Evolutionary conservation across 2,888 invertebrate genomes (phyloP).

Genomic region (Euzetes globulus): DNA sequence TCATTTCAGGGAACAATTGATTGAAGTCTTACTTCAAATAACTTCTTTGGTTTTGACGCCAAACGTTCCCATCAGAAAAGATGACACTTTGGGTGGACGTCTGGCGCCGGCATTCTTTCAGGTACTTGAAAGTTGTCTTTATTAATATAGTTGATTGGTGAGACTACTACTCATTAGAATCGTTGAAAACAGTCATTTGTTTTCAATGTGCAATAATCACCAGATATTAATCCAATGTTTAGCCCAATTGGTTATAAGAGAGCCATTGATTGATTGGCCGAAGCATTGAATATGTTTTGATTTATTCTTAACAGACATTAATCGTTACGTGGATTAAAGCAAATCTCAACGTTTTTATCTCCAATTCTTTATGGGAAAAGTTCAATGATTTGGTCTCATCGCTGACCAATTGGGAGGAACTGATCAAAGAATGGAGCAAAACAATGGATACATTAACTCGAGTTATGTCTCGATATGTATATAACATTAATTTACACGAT

Average conservation of each 20-base stretch:
- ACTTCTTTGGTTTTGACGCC: slow-evolving; percentile 75
- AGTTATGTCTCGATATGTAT: slow-evolving; percentile 78
- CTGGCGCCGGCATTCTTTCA: slow-evolving; percentile 51
- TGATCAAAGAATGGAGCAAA: slow-evolving; percentile 95
- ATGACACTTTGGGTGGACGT: slow-evolving; percentile 53
- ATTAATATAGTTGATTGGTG: not conserved
- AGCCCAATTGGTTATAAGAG: slow-evolving; percentile 11
- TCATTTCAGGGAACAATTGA: slow-evolving; percentile 67
- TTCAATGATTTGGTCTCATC: slow-evolving; percentile 78
- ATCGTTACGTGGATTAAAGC: slow-evolving; percentile 98
- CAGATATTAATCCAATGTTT: slow-evolving; percentile 17
- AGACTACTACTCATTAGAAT: not conserved
- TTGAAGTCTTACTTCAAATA: slow-evolving; percentile 78
- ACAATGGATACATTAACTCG: slow-evolving; percentile 94
- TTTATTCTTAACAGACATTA: slow-evolving; percentile 69
- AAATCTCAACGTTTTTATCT: slow-evolving; percentile 84
- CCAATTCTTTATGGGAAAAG: slow-evolving; percentile 83
- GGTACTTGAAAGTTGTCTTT: slow-evolving; percentile 42
- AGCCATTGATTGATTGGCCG: slow-evolving; percentile 10
- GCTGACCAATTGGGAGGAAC: slow-evolving; percentile 85
- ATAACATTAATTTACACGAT: slow-evolving; percentile 83
- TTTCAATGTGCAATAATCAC: not conserved
- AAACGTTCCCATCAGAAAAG: slow-evolving; percentile 66
- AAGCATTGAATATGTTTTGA: not conserved
- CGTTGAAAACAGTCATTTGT: not conserved